Percentiles rank a stretch among this genome's conserved stretches.
These are phyloP conservation scores for Plemyria rubiginata DNA, from an alignment of 2,888 invertebrate genomes.

Conservation along the genomic window DNA sequence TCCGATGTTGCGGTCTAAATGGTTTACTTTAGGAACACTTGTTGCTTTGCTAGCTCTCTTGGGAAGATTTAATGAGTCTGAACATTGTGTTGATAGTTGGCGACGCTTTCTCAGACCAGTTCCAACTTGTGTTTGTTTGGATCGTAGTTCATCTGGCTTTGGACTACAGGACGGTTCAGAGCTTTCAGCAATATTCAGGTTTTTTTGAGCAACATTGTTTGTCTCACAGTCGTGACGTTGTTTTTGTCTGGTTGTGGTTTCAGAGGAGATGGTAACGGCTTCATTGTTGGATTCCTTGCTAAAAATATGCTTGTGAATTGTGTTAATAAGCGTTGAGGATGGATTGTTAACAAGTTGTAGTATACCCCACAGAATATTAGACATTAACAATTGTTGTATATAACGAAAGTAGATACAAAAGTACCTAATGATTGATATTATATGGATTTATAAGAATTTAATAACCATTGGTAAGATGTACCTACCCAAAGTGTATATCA, in stretches of 20 bases:
- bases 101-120: constrained; percentile 38
- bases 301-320: constrained; percentile 51
- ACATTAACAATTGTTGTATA: constrained; percentile 46
- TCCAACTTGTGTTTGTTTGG: constrained; percentile 54
- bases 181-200: not conserved
- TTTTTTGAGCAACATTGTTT: constrained; percentile 1
- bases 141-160: constrained; percentile 24
- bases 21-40: constrained; percentile 43
- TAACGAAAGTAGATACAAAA: not conserved
- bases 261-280: constrained; percentile 13
- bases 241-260: constrained; percentile 12
- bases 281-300: constrained; percentile 29
- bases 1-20: constrained; percentile 47
- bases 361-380: constrained; percentile 61
- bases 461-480: no score
- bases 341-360: constrained; percentile 67
- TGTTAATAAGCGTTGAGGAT: constrained; percentile 57
- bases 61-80: constrained; percentile 24
- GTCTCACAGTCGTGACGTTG: not conserved
- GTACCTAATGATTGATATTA: not conserved
- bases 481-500: no score
- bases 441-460: not conserved
- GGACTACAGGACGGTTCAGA: constrained; percentile 20
- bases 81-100: constrained; percentile 54
- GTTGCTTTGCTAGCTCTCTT: constrained; percentile 52